phyloP scores from a whole-genome alignment of 2,113 vertebrate species.

The Probosciger aterrimus region DNA sequence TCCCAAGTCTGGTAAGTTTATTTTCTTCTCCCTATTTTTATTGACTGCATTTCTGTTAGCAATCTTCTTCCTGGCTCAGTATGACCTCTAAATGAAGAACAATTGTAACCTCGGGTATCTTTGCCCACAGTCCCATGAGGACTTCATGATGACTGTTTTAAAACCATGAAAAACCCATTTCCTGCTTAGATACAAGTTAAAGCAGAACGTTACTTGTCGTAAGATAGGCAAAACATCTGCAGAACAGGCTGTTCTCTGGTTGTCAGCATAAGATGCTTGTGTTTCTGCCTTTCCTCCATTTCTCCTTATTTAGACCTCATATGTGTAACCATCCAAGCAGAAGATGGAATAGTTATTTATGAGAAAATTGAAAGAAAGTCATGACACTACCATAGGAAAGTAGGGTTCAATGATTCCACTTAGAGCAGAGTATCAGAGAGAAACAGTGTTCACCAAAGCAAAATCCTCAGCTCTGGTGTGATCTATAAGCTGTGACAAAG shows the following conservation, averaged over 20 bases:
- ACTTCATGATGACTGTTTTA: not conserved
- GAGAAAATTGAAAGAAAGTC: not conserved
- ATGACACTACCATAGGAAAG: not conserved
- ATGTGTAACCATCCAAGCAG: not conserved
- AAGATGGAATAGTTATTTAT: not conserved
- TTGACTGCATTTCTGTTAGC: not conserved
- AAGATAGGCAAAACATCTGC: not conserved
- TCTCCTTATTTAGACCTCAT: constrained; percentile 1
- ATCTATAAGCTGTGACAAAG: constrained; percentile 25
- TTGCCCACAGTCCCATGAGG: not conserved
- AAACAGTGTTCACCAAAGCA: not conserved
- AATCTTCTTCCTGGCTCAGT: not conserved
- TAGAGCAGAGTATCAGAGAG: not conserved
- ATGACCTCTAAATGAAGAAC: not conserved
- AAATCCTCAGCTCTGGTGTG: not conserved
- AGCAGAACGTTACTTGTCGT: not conserved
- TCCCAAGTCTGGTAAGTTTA: not conserved
- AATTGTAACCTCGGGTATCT: not conserved
- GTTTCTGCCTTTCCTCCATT: not conserved
- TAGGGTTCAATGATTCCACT: not conserved
- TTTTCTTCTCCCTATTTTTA: not conserved
- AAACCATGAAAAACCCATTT: not conserved
- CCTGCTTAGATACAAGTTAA: not conserved
- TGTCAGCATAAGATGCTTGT: not conserved
- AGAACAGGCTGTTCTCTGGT: not conserved